phyloP scores from a whole-genome alignment of 2,797 vertebrate genomes.

The Chrysocyon brachyurus region DNA sequence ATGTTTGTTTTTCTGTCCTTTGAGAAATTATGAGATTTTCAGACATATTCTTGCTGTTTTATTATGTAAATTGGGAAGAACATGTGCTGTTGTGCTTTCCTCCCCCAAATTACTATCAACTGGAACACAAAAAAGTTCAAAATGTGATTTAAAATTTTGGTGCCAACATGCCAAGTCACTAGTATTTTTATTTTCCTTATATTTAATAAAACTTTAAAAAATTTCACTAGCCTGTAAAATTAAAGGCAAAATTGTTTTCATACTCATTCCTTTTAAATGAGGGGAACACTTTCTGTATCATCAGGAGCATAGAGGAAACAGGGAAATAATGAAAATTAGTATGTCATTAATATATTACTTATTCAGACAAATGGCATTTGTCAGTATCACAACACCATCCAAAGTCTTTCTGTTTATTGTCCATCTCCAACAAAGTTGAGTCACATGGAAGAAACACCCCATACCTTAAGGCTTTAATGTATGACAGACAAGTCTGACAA shows the following conservation, averaged over 20 bases:
- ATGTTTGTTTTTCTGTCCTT: conserved; percentile 23
- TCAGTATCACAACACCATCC: not conserved
- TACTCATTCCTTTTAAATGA: not conserved
- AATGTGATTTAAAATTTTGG: not conserved
- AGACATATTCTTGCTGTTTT: not conserved
- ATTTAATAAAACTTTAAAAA: not conserved
- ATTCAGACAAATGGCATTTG: not conserved
- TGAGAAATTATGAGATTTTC: conserved; percentile 55
- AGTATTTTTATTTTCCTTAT: not conserved
- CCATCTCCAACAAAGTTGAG: not conserved
- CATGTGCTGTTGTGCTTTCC: not conserved
- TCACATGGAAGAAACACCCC: not conserved
- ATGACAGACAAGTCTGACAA: not conserved
- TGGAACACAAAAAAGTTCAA: not conserved
- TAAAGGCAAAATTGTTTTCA: conserved; percentile 44
- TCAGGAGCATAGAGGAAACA: not conserved
- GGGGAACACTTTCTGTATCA: not conserved
- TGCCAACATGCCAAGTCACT: not conserved
- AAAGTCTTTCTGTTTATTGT: not conserved
- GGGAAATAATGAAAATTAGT: not conserved
- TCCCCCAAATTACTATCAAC: not conserved
- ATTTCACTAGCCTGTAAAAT: not conserved
- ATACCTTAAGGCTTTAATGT: not conserved
- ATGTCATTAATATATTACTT: not conserved
- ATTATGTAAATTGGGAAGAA: not conserved